Base-by-base conservation (phyloP, 2,888 invertebrate species). In the Allolobophora icterica region DNA sequence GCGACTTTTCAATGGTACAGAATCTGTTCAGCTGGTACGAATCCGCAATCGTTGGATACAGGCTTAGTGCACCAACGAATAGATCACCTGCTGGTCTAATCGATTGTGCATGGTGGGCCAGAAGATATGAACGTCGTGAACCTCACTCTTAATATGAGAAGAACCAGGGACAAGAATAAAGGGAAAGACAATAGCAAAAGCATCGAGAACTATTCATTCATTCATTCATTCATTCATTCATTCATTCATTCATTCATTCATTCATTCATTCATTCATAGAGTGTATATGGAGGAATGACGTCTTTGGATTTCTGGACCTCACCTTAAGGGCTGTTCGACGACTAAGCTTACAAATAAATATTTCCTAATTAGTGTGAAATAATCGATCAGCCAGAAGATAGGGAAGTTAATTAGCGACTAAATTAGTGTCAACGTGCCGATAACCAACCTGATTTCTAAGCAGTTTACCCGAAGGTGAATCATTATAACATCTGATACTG, bases 371-470 rank as follows among this genome's bases (percentile, higher is more conserved):
- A 30, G 0, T n/a, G 71, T 71, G 71, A 8, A 71, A 11, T n/a
- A n/a, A n/a, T n/a, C 71, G 6, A n/a, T n/a, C 5, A 71, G 71
- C 71, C 71, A 71, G 71, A 71, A 71, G 71, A 71, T n/a, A 71
- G 71, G 71, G 71, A 71, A 71, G 71, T 71, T 71, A 71, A 71
- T 71, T 71, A 71, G 71, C 30, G 30, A 71, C n/a, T 71, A n/a
- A 58, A 71, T n/a, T 30, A 71, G 71, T 13, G n/a, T 71, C 17
- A 24, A n/a, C 71, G 30, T 6, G n/a, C 13, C n/a, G 71, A 8
- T n/a, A n/a, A 8, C 3, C 71, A 71, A n/a, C n/a, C 71, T 71
- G n/a, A 71, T 3, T 52, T 52, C 52, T 52, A 52, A 24, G 8
- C 2, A 52, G 52, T 52, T 52, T 21, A 24, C 52, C 52, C 24